A percentile compares a stretch with the other conserved stretches of the same genome.
Evolutionary conservation across 2,888 invertebrate genomes (phyloP).

Genomic region (Eupithecia subumbrata): DNA sequence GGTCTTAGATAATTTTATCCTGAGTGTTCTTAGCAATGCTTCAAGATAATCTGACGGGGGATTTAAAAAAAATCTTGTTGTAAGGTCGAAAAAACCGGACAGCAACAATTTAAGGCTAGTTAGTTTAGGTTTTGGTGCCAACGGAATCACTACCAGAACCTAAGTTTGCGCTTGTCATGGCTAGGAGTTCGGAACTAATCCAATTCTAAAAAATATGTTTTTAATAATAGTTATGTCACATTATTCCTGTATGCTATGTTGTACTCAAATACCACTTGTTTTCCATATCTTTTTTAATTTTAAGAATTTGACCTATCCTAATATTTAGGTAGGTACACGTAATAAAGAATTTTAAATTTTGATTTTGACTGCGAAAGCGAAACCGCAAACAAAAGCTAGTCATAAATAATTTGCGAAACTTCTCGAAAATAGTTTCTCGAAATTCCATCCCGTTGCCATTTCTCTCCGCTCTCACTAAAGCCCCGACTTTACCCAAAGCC

Average conservation of each 20-base stretch:
- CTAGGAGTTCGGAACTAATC: too few species aligned
- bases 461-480: conserved; percentile 34
- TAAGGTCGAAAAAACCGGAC: too few species aligned
- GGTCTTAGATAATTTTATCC: too few species aligned
- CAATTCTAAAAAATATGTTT: not conserved
- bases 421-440: conserved; percentile 24
- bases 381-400: not conserved
- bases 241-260: not conserved
- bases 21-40: too few species aligned
- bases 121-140: too few species aligned
- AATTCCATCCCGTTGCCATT: conserved; percentile 13
- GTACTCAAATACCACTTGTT: not conserved
- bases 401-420: not conserved
- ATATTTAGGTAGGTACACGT: too few species aligned
- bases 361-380: not conserved
- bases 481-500: conserved; percentile 42
- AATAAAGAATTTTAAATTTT: too few species aligned
- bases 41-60: too few species aligned
- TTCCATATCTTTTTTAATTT: too few species aligned
- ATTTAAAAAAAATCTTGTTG: too few species aligned
- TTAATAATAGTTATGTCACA: not conserved
- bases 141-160: not conserved
- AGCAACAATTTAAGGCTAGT: too few species aligned
- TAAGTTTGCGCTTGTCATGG: not conserved
- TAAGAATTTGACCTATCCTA: too few species aligned